These are phyloP conservation scores for Polydrusus pterygomalis DNA, from an alignment of 2,888 invertebrate genomes.

Conservation along the genomic window DNA sequence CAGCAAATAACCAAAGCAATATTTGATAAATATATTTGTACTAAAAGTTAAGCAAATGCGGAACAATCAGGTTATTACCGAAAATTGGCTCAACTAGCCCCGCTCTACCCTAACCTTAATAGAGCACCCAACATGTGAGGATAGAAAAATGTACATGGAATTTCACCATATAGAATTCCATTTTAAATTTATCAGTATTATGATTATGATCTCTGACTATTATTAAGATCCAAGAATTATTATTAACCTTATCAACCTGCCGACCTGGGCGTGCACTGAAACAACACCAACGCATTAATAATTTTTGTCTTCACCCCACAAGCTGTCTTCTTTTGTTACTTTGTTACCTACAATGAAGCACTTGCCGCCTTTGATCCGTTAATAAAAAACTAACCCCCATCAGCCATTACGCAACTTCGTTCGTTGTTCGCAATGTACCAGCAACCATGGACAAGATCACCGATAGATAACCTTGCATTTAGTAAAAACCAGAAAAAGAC, in stretches of 20 bases:
- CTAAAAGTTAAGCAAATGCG: too few species aligned
- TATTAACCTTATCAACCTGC: background rate
- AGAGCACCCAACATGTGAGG: too few species aligned
- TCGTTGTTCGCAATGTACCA: slow-evolving; percentile 2
- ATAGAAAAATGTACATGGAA: too few species aligned
- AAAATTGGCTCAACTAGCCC: too few species aligned
- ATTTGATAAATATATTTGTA: too few species aligned
- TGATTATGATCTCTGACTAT: too few species aligned
- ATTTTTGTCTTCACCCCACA: background rate
- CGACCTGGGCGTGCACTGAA: background rate
- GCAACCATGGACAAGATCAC: slow-evolving; percentile 15
- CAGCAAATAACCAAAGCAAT: too few species aligned
- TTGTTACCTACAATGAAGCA: slow-evolving; percentile 5
- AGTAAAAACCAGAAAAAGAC: slow-evolving; percentile 21
- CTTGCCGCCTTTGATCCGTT: slow-evolving; percentile 19
- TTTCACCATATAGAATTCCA: too few species aligned
- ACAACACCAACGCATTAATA: too few species aligned
- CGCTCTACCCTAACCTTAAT: too few species aligned
- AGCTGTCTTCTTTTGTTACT: background rate
- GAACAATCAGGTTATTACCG: too few species aligned
- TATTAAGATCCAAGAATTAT: too few species aligned
- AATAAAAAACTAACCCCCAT: slow-evolving; percentile 3
- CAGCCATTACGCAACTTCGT: slow-evolving; percentile 18
- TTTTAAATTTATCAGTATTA: background rate
- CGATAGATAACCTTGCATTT: slow-evolving; percentile 20